Evolutionary conservation across 1,140 invertebrate species (phyloP), one percentile per base, ranked within the genome.

Genomic region (Tetranychus urticae): DNA sequence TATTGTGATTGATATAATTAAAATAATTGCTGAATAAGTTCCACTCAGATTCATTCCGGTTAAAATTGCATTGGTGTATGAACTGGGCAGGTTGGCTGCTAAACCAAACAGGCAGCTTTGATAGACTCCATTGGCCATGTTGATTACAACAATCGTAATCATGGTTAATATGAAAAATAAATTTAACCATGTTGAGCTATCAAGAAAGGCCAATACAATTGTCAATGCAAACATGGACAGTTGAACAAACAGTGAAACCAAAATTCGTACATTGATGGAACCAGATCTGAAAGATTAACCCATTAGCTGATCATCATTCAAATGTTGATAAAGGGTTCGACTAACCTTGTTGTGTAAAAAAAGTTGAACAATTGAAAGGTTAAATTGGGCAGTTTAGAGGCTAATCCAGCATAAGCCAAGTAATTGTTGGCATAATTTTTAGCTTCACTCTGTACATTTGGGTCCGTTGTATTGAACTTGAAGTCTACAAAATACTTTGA

Each of bases 21-120:
- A 80, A 56, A 93, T 81, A 10, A 92, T 66, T 10, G 88, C 79
- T 54, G 88, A 84, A 65, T 97, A 82, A 1, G 86, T 87, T 45
- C 94, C 93, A 73, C 89, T 90, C 45, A 94, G 80, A 75, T 97
- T 98, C 61, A 85, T 84, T 54, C 93, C 94, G 45, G 97, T 75
- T 7, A 97, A 80, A 54, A 98, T 84, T 54, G 90, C 90, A 65
- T 91, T 92, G 0, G 87, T 93, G 72, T 96, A 97, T 69, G 85
- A 83, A 78, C 10, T 10, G 0, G 0, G 93, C 92, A 57, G 98
- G 77, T 66, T 86, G 84, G 1, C 91, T 89, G 35, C 87, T 89
- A 72, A 96, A 6, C 94, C 94, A 76, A 84, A 98, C 5, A 97
- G 84, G 1, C 90, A 91, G 75, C 96, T 97, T 73, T 97, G 93